Base-by-base conservation (phyloP, 2,888 invertebrate species). In the Troides helena region DNA sequence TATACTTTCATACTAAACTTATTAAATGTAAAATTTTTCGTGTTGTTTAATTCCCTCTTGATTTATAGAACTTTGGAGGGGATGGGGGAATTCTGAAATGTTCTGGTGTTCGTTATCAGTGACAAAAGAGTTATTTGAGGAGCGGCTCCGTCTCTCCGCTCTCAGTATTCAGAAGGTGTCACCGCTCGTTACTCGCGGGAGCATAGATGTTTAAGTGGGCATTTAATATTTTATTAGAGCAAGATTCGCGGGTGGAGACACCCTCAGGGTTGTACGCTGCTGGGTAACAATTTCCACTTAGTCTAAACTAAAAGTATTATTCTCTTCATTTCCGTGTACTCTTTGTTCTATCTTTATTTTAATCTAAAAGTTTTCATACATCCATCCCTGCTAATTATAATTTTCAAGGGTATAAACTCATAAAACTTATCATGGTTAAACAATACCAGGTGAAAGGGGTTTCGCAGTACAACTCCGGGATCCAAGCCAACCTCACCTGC, bases 91-190 rank as follows among this genome's bases (percentile, higher is more conserved):
- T 53, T 30, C 39, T 21, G 6, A 59, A 70, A 30, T 23, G 50
- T 67, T 63, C 65, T 60, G 17, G 43, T 56, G 43, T 67, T 14
- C 46, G 63, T 71, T 71, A 71, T 71, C 71, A 62, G 62, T 18
- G 50, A 30, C 25, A 53, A 21, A 77, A 76, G 77, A 80, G 76
- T 79, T 74, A 75, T 72, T 63, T 23, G 36, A 8, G n/a, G 25
- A 59, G 46, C 60, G 53, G 4, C 43, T 62, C n/a, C 71, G 74
- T 77, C 82, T 83, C 81, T 82, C 83, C 77, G 76, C 72, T 73
- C 79, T 87, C 85, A 82, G 88, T 91, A 91, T 91, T 91, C 91
- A 85, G 86, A 91, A 91, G 91, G 91, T 91, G 91, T 89, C 90
- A 85, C 80, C 79, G 85, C 86, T 88, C 88, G 83, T 91, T 90